Percentiles rank a stretch among this genome's conserved stretches.
phyloP scores from a whole-genome alignment of 1,140 invertebrate species.

The Heliconius hermathena region DNA sequence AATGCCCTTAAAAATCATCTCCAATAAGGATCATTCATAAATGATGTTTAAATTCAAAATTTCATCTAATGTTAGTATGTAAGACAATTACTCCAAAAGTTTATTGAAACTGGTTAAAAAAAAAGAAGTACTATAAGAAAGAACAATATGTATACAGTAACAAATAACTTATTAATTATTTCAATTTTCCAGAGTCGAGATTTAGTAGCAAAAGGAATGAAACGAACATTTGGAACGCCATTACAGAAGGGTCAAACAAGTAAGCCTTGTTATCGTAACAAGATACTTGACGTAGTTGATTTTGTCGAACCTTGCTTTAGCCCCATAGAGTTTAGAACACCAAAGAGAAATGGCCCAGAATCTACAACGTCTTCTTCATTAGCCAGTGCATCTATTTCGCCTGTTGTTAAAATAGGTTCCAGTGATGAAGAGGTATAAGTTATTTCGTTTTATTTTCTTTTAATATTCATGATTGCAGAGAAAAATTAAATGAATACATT shows the following conservation, averaged over 20 bases:
- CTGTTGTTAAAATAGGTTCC: constrained; percentile 56
- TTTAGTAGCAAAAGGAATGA: constrained; percentile 65
- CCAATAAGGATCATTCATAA: too few relatives aligned
- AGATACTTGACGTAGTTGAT: constrained; percentile 66
- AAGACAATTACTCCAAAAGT: too few relatives aligned
- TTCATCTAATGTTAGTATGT: too few relatives aligned
- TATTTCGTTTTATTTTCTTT: too few relatives aligned
- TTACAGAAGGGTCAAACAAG: constrained; percentile 44
- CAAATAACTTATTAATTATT: neutral
- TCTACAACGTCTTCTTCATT: constrained; percentile 59
- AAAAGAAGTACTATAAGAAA: too few relatives aligned
- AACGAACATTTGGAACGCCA: constrained; percentile 72
- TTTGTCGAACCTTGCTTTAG: constrained; percentile 66
- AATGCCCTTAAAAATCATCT: too few relatives aligned
- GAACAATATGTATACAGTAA: too few relatives aligned
- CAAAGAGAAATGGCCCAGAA: constrained; percentile 47
- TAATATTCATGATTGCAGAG: too few relatives aligned
- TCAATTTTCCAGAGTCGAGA: constrained; percentile 51
- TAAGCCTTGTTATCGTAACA: constrained; percentile 61
- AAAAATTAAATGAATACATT: too few relatives aligned
- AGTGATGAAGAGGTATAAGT: constrained; percentile 65
- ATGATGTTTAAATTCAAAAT: too few relatives aligned
- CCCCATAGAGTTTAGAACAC: constrained; percentile 64
- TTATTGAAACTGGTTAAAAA: too few relatives aligned
- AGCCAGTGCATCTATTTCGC: constrained; percentile 64